Conservation (phyloP, 2,888 invertebrate genomes). For the Synergus japonicus region DNA sequence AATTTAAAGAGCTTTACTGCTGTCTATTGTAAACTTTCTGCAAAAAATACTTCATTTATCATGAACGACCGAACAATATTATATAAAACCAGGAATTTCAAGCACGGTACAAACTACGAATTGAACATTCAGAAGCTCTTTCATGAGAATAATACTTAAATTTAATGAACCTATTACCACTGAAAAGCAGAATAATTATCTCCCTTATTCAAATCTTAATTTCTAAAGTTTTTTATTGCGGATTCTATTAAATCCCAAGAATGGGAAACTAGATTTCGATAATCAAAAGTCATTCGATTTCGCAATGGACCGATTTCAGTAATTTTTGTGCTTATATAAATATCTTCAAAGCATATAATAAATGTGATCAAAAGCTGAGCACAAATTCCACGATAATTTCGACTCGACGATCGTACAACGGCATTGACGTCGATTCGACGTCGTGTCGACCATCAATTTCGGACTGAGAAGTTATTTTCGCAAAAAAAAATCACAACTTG, state of each 20-base stretch:
- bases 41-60: constrained; percentile 28
- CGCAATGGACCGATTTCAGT: neutral
- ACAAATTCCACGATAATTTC: too few relatives aligned
- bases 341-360: too few relatives aligned
- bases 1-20: neutral
- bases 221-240: constrained; percentile 22
- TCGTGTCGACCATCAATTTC: too few relatives aligned
- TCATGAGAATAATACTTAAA: constrained; percentile 38
- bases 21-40: neutral
- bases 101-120: constrained; percentile 26
- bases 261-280: neutral
- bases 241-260: constrained; percentile 8
- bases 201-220: constrained; percentile 13
- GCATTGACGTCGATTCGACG: too few relatives aligned
- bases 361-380: too few relatives aligned
- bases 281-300: neutral
- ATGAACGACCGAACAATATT: constrained; percentile 27
- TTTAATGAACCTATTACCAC: constrained; percentile 38
- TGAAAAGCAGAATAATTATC: constrained; percentile 35
- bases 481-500: too few relatives aligned
- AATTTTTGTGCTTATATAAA: too few relatives aligned
- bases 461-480: too few relatives aligned
- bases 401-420: too few relatives aligned
- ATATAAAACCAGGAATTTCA: constrained; percentile 33
- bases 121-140: constrained; percentile 30